A percentile compares a stretch with the other conserved stretches of the same genome.
These are phyloP conservation scores for Drosophila meridiana DNA, from an alignment of 2,888 invertebrate genomes.

Conservation along the genomic window DNA sequence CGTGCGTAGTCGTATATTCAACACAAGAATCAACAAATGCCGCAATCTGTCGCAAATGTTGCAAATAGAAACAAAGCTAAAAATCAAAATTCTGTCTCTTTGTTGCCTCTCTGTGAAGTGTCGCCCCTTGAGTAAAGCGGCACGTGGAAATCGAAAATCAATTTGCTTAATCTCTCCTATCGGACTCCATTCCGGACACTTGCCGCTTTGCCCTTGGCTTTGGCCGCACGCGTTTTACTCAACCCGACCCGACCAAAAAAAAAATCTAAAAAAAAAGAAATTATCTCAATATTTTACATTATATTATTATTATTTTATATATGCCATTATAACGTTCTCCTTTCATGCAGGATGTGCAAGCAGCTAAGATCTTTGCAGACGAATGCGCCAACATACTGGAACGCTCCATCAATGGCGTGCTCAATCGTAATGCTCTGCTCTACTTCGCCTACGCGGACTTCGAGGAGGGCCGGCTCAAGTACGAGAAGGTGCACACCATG, in stretches of 20 bases:
- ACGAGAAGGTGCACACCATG: conserved; percentile 97
- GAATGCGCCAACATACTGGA: conserved; percentile 98
- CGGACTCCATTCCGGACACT: conserved; percentile 56
- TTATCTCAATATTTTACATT: not conserved
- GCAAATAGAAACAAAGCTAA: conserved; percentile 59
- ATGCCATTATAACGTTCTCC: not conserved
- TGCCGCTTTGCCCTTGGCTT: conserved; percentile 80
- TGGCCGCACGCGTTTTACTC: conserved; percentile 80
- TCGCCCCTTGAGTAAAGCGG: conserved; percentile 70
- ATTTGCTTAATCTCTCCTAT: not conserved
- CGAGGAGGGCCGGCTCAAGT: conserved; percentile 97
- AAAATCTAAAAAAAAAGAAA: not conserved
- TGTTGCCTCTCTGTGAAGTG: conserved; percentile 66
- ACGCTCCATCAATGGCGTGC: conserved; percentile 94
- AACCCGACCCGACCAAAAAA: conserved; percentile 1
- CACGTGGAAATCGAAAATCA: conserved; percentile 38
- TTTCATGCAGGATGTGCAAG: conserved; percentile 92
- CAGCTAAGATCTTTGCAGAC: conserved; percentile 96
- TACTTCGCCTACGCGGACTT: conserved; percentile 99
- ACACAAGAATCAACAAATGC: conserved; percentile 15
- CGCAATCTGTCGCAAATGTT: conserved; percentile 32
- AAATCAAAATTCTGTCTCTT: conserved; percentile 56
- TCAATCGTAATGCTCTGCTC: conserved; percentile 95
- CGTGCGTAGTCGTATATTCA: conserved; percentile 86
- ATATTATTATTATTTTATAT: too few relatives aligned